Conservation (phyloP, 2,888 invertebrate genomes). For the Nephrotoma appendiculata region DNA sequence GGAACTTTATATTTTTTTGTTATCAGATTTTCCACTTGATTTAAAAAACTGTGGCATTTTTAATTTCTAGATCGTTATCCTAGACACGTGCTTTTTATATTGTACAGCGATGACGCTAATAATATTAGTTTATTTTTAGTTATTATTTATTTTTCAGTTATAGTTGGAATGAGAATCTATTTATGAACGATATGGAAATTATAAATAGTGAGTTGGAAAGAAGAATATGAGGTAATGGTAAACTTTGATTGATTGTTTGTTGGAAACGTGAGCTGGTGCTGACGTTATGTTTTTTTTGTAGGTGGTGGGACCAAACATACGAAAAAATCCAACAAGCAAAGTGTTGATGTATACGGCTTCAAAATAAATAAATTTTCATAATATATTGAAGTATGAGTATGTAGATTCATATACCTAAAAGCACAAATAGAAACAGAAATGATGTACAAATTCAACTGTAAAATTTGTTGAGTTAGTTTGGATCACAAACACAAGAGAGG, state of each 20-base stretch:
- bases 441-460: too few relatives aligned
- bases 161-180: background rate
- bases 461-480: too few relatives aligned
- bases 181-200: background rate
- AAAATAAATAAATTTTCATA: too few relatives aligned
- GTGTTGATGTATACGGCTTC: too few relatives aligned
- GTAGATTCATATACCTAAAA: too few relatives aligned
- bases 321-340: too few relatives aligned
- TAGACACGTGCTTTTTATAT: background rate
- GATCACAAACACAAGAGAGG: too few relatives aligned
- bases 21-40: background rate
- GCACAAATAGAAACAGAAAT: too few relatives aligned
- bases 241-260: background rate
- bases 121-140: background rate
- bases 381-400: too few relatives aligned
- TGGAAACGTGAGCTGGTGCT: background rate
- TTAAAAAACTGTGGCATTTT: background rate
- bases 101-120: background rate
- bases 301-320: too few relatives aligned
- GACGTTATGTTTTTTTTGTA: background rate
- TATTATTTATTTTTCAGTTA: background rate
- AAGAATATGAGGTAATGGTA: background rate
- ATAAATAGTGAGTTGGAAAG: background rate
- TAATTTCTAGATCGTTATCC: background rate
- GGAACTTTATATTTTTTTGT: background rate